Base-by-base conservation (phyloP, 1,140 invertebrate genomes). In the Polypedilum vanderplanki region DNA sequence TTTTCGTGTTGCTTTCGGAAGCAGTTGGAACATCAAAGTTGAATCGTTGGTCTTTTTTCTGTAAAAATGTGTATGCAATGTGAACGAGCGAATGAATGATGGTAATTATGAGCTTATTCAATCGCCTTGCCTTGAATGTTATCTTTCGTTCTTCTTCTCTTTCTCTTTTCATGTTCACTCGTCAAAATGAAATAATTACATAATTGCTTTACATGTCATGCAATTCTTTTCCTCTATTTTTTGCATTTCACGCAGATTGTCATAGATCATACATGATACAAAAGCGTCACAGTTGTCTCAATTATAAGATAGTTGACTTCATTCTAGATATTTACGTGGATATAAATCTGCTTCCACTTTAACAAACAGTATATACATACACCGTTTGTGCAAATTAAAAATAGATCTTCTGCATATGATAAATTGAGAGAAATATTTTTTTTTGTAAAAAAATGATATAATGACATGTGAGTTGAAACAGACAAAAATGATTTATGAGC, bases 81-180 rank as follows among this genome's bases (percentile, higher is more conserved):
- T 33, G 24, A 33, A 33, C 24, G 15, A 12, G n/a, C 15, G 46
- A 57, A 57, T 57, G n/a, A 57, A 57, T 15, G 46, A 57, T 15
- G 46, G 46, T n/a, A 57, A 57, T 57, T 57, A 57, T 57, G 46
- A 57, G 46, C 46, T 57, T 57, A 57, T 57, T 57, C 46, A 57
- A 57, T 57, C 46, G 46, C 46, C 46, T 57, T n/a, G 46, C 46
- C 46, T 57, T 57, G 12, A 57, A 57, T 57, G 46, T 57, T 57
- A 57, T 57, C 46, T 57, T 57, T 57, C 46, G 12, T 15, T 57
- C 46, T 57, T 57, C n/a, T 57, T 15, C 10, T 15, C 12, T 57
- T 12, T 57, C 12, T n/a, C 46, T 57, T n/a, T 12, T 57, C 46
- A 33, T 33, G 46, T 57, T 57, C 12, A 33, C 24, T 57, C 46